These are phyloP conservation scores for Andrena minutula DNA, from an alignment of 2,888 invertebrate genomes.

Conservation along the genomic window DNA sequence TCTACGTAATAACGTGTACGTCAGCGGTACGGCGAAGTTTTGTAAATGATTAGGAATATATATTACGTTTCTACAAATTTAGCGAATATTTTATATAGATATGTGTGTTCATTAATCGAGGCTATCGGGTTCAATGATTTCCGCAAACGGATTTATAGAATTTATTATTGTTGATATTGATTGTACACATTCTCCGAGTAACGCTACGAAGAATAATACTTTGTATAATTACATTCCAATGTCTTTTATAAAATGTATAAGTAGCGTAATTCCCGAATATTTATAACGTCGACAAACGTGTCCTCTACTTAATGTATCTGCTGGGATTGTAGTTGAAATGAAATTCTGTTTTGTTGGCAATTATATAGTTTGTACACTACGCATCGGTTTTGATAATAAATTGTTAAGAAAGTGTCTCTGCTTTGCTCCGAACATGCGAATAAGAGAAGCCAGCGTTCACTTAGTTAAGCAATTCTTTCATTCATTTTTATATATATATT, in stretches of 20 bases:
- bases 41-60: slow-evolving; percentile 30
- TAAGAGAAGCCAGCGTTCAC: neutral
- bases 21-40: slow-evolving; percentile 20
- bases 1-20: neutral
- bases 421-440: neutral
- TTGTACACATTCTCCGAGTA: slow-evolving; percentile 10
- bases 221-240: slow-evolving; percentile 43
- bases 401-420: neutral
- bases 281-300: slow-evolving; percentile 8
- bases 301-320: slow-evolving; percentile 5
- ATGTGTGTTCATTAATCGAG: slow-evolving; percentile 7
- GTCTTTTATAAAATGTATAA: slow-evolving; percentile 7
- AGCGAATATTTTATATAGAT: slow-evolving; percentile 37
- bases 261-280: slow-evolving; percentile 7
- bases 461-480: slow-evolving; percentile 3
- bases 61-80: slow-evolving; percentile 43
- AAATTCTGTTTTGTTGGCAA: slow-evolving; percentile 6
- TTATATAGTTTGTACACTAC: slow-evolving; percentile 4
- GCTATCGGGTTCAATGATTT: slow-evolving; percentile 41
- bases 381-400: neutral
- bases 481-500: slow-evolving; percentile 1
- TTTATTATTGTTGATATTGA: slow-evolving; percentile 35
- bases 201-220: slow-evolving; percentile 12
- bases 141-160: slow-evolving; percentile 26
- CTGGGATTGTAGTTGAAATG: neutral